Conservation (phyloP, 1,140 invertebrate species). For the Pentalonia nigronervosa region DNA sequence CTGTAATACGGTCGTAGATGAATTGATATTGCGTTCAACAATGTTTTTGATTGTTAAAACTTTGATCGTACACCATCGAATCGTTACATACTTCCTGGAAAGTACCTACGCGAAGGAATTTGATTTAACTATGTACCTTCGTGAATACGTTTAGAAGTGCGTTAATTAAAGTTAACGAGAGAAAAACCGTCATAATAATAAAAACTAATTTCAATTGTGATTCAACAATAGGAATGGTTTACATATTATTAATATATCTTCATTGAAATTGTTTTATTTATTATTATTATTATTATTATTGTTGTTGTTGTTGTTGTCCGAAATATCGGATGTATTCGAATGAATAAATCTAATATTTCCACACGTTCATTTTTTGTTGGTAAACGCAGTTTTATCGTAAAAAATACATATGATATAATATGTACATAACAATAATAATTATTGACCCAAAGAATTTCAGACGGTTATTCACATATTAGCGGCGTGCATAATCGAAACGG, state of each 20-base stretch:
- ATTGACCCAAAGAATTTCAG: background rate
- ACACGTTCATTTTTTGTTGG: too few relatives aligned
- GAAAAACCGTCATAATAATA: background rate
- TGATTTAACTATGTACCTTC: too few relatives aligned
- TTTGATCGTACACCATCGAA: background rate
- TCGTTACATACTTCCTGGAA: background rate
- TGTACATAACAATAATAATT: background rate
- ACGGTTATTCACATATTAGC: slow-evolving; percentile 2
- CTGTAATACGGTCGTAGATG: background rate
- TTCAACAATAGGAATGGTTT: background rate
- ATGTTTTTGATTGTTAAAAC: background rate
- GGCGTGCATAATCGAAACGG: slow-evolving; percentile 23
- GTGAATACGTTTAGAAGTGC: too few relatives aligned
- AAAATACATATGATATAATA: background rate
- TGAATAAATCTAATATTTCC: too few relatives aligned
- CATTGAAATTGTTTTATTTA: too few relatives aligned
- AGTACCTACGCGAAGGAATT: background rate
- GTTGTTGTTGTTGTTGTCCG: too few relatives aligned
- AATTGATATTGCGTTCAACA: background rate
- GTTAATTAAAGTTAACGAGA: background rate
- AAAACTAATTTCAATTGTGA: too few relatives aligned
- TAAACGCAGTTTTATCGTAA: too few relatives aligned
- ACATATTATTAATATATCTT: background rate
- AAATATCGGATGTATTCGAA: too few relatives aligned
- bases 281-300: too few relatives aligned